Evolutionary conservation across 2,888 invertebrate genomes (phyloP).

Genomic region (Dinocampus coccinellae): DNA sequence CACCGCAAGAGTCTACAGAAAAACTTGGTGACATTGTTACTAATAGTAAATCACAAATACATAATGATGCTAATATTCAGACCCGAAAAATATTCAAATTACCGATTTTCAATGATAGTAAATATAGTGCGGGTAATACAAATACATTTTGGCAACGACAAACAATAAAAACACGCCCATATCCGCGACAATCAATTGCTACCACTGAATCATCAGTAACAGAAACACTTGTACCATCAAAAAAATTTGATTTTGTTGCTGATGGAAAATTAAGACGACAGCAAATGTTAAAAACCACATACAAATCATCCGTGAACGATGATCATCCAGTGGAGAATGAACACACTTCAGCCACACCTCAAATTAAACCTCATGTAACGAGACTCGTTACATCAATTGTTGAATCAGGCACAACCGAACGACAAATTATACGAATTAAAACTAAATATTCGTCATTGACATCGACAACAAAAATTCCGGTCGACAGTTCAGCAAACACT

Average conservation of each 20-base stretch:
- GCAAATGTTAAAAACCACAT: constrained; percentile 55
- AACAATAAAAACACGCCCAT: constrained; percentile 50
- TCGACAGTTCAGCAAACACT: constrained; percentile 40
- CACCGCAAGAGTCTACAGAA: constrained; percentile 47
- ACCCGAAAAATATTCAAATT: constrained; percentile 1
- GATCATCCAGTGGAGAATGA: constrained; percentile 49
- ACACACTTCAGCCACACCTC: constrained; percentile 56
- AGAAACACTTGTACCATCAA: constrained; percentile 64
- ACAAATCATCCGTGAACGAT: constrained; percentile 33
- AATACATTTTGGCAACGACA: constrained; percentile 40
- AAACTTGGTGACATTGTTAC: constrained; percentile 36
- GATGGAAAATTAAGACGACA: constrained; percentile 61
- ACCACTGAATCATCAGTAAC: constrained; percentile 57
- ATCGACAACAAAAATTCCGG: constrained; percentile 60
- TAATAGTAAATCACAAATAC: constrained; percentile 49
- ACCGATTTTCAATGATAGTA: neutral
- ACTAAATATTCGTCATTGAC: constrained; percentile 65
- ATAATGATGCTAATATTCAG: constrained; percentile 42
- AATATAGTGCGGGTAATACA: neutral
- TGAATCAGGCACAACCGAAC: constrained; percentile 70
- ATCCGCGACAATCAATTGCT: constrained; percentile 51
- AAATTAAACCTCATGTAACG: constrained; percentile 64
- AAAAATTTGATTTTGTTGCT: constrained; percentile 64
- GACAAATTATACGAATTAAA: constrained; percentile 68
- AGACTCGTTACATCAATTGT: constrained; percentile 70